phyloP scores from a whole-genome alignment of 2,113 vertebrate species.

The Bubalus kerabau region DNA sequence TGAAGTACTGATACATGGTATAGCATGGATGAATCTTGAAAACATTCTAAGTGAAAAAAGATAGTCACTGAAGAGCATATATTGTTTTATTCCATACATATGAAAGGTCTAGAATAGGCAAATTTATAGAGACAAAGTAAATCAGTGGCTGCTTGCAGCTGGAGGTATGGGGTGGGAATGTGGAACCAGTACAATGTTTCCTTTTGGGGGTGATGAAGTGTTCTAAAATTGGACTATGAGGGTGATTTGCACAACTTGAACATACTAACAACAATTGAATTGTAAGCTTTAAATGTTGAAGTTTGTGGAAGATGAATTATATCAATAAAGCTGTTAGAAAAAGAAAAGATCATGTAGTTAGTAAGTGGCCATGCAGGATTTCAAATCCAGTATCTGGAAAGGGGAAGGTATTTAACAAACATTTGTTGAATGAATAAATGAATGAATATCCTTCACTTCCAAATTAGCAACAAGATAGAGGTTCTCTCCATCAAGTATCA shows the following conservation, averaged over 20 bases:
- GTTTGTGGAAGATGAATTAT: not conserved
- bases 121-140: not conserved
- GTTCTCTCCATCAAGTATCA: not conserved
- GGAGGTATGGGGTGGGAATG: not conserved
- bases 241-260: not conserved
- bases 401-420: not conserved
- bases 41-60: not conserved
- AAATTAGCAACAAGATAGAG: constrained; percentile 6
- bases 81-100: not conserved
- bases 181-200: not conserved
- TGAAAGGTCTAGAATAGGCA: not conserved
- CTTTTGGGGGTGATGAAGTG: not conserved
- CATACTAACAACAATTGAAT: not conserved
- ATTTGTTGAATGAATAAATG: not conserved
- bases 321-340: not conserved
- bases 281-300: not conserved
- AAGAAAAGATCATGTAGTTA: not conserved
- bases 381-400: not conserved
- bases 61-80: not conserved
- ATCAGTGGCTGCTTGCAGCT: not conserved
- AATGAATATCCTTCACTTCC: not conserved
- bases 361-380: not conserved
- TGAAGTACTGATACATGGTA: not conserved
- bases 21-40: not conserved
- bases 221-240: not conserved